Evolutionary conservation across 1,140 invertebrate species (phyloP).

Genomic region (Cyphomyrmex costatus): DNA sequence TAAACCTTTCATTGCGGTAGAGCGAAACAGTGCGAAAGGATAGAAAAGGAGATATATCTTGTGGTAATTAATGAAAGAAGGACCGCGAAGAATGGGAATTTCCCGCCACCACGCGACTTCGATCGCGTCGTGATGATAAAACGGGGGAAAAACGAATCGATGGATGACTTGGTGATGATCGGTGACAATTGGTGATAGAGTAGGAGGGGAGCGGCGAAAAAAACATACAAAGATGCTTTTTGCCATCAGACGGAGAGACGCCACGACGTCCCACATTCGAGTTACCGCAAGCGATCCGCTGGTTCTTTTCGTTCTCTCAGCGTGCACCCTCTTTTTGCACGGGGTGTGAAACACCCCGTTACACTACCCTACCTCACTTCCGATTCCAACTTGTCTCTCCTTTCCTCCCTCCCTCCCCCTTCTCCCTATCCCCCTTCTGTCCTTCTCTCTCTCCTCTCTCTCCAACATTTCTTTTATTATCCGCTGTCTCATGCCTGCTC

Average conservation of each 20-base stretch:
- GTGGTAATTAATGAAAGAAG: conserved; percentile 35
- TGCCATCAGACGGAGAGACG: conserved; percentile 80
- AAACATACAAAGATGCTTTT: conserved; percentile 72
- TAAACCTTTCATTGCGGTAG: background rate
- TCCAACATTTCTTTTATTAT: background rate
- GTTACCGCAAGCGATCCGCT: conserved; percentile 47
- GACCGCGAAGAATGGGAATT: background rate
- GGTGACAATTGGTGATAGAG: background rate
- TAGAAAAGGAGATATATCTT: background rate
- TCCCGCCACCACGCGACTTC: background rate
- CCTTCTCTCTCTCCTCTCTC: background rate
- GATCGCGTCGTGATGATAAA: background rate
- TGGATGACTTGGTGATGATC: background rate
- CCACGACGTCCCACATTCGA: conserved; percentile 79
- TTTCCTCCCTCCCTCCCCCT: background rate
- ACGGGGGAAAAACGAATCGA: conserved; percentile 1
- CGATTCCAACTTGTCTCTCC: background rate
- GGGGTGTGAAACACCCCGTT: conserved; percentile 4
- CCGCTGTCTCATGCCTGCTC: background rate
- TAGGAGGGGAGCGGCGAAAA: background rate
- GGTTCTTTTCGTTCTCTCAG: conserved; percentile 21
- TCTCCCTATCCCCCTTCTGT: background rate
- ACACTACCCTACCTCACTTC: background rate
- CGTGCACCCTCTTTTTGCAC: background rate
- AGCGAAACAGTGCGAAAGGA: no score